Base-by-base conservation (phyloP, 1,140 invertebrate genomes). In the Drosophila yakuba region DNA sequence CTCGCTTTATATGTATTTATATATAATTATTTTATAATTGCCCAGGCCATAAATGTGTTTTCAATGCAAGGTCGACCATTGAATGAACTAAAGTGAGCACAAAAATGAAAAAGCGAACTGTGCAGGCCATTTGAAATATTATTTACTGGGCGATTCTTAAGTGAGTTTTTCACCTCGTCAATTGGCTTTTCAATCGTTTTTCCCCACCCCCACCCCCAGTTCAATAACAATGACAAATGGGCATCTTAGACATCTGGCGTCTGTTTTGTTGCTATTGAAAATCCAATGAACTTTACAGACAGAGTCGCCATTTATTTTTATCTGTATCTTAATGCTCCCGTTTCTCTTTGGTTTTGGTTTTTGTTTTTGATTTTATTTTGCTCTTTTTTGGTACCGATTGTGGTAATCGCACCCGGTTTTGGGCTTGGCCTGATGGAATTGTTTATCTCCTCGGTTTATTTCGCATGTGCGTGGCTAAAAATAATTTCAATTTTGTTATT, bases 11-110 rank as follows among this genome's bases (percentile, higher is more conserved):
- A 41, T 45, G 36, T 44, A 38, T 36, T 41, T 67, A 38, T 48
- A 48, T 69, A 60, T 57, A 74, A 68, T 73, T 61, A 61, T 38
- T 74, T 51, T 51, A 75, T 80, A 80, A 80, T 80, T 80, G 54
- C 28, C 20, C 51, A 41, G 71, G 47, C 77, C 78, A 75, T 80
- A 71, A 80, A 80, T 71, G 63, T 44, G 45, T 45, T 80, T 80
- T 75, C 63, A 80, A 80, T 80, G 77, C 58, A 75, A 80, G 77
- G 58, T 80, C 60, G 63, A 58, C 28, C 45, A 63, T 62, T 77
- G 41, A 55, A 63, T 71, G 58, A 60, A 56, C 55, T 58, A 47
- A 63, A 43, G 28, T 74, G 61, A 75, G 25, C 72, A 74, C 50
- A 56, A 10, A 20, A 73, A 71, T 32, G 51, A 68, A 68, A 67